Base-by-base conservation (phyloP, 2,113 vertebrate genomes). In the Semnornis frantzii region DNA sequence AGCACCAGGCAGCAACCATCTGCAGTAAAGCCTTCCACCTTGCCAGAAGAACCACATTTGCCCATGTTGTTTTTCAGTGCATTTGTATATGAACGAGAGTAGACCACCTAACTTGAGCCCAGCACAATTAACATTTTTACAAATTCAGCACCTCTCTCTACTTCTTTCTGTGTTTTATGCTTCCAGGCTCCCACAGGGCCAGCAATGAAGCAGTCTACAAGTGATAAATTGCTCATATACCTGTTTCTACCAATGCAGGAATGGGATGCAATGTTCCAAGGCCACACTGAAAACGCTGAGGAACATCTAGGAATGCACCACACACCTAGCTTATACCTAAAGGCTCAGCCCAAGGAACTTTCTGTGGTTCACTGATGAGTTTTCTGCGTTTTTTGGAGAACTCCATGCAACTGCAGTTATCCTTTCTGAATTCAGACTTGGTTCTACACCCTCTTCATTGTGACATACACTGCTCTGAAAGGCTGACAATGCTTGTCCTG, bases 361-460 rank as follows among this genome's bases (percentile, higher is more conserved):
- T 44, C 16, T 80, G 37, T 64, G n/a, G 18, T 59, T 8, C 37
- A 2, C 8, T 33, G 54, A 14, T 28, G 25, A 13, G 46, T 76
- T 73, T 84, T 58, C 52, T 75, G 37, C 18, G 8, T 37, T 59
- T 74, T 74, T 60, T 60, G 50, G 42, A 76, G 28, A 73, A 24
- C 7, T 25, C 8, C 19, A 37, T 75, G 60, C 9, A 48, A 96
- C 72, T 3, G 7, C 54, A 94, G 28, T 5, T 10, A 87, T 83
- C 64, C 75, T 89, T 85, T 68, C 73, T 85, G 91, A 85, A 92
- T 75, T 91, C 79, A 48, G 34, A 19, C 79, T 84, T 57, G 62
- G 44, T 66, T 87, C 90, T 94, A 90, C 23, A 74, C 42, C 82
- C 69, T 70, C 72, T 92, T 73, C 90, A n/a, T 69, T 73, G 75